Base-by-base conservation (phyloP, 2,888 invertebrate species). In the Phortica okadai region DNA sequence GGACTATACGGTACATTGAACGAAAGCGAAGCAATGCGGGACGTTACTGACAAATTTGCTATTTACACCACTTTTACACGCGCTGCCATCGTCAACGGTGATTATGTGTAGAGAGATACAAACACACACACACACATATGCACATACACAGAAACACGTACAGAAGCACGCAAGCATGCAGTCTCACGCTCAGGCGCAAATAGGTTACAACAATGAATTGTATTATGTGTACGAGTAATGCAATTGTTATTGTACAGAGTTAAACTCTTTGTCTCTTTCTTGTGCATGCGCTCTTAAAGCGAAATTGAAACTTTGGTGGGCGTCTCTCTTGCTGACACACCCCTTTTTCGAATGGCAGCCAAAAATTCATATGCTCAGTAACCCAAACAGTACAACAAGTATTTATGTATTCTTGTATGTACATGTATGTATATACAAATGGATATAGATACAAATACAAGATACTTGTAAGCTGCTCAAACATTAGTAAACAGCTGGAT, bases 31-130 rank as follows among this genome's bases (percentile, higher is more conserved):
- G 7, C 7, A 2, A 73, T 83, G 83, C 87, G 80, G 76, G 79
- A 66, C 76, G 74, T 69, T 80, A 77, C 67, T 83, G 76, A 83
- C 83, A 88, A 85, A 88, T 86, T 86, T 85, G 88, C 85, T 86
- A 88, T 88, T 85, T 88, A 85, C 88, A 85, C 85, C 89, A 85
- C 85, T 11, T 14, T 85, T 87, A 83, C 87, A 82, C 82, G 79
- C 70, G 74, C 77, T 75, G 77, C 78, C 74, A 62, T 56, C 54
- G 72, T n/a, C 67, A 16, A 21, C 77, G 44, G n/a, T 59, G 21
- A 67, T 67, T 67, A 67, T 44, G 67, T 44, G 16, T 6, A 44
- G 25, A 54, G 11, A 50, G n/a, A 54, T 33, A 25, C 25, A 70
- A 5, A 54, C 16, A 69, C 10, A 45, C n/a, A 16, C 45, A 69